Conservation (phyloP, 2,888 invertebrate species). For the Drosophila colorata region DNA sequence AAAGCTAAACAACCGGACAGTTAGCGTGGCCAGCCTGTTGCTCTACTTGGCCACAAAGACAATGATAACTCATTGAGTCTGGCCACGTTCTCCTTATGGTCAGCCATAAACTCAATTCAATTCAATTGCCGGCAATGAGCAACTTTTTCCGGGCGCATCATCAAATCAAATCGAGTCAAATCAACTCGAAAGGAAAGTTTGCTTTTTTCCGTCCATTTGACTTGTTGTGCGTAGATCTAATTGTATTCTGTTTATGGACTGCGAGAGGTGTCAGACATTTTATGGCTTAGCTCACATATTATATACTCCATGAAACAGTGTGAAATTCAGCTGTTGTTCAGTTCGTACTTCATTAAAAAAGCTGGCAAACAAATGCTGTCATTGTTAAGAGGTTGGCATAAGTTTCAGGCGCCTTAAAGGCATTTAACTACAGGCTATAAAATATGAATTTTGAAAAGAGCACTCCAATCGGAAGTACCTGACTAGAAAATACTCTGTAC, state of each 20-base stretch:
- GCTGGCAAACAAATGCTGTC: conserved; percentile 27
- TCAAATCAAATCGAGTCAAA: conserved; percentile 65
- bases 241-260: conserved; percentile 38
- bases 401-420: conserved; percentile 20
- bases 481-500: background rate
- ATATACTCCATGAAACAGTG: conserved; percentile 12
- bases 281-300: conserved; percentile 43
- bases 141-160: conserved; percentile 66
- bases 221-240: conserved; percentile 46
- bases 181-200: conserved; percentile 63
- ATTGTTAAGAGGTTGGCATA: conserved; percentile 18
- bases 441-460: background rate
- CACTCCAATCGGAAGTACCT: background rate
- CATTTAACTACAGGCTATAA: conserved; percentile 16
- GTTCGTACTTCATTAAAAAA: conserved; percentile 25
- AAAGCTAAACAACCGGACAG: conserved; percentile 46
- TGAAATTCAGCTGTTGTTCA: conserved; percentile 12
- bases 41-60: conserved; percentile 66
- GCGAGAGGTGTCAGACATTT: conserved; percentile 64
- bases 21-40: conserved; percentile 29
- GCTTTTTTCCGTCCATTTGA: conserved; percentile 24
- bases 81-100: conserved; percentile 39
- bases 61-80: conserved; percentile 71
- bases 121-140: conserved; percentile 63
- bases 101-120: conserved; percentile 59